Percentiles rank a stretch among this genome's conserved stretches.
These are phyloP conservation scores for Chiloscyllium punctatum DNA, from an alignment of 2,797 vertebrate genomes.

Conservation along the genomic window DNA sequence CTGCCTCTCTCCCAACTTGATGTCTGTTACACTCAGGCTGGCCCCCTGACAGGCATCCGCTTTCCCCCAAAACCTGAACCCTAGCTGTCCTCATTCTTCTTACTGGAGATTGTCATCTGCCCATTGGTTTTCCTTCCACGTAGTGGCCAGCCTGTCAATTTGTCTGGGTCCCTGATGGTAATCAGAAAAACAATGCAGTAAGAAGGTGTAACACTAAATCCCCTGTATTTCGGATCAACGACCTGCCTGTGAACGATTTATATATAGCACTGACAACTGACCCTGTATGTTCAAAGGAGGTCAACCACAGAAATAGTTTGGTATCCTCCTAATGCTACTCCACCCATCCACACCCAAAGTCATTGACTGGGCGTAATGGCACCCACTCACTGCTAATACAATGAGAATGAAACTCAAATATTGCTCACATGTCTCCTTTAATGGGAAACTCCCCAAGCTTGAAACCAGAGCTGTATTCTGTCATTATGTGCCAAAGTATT, in stretches of 20 bases:
- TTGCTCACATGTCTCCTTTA: background rate
- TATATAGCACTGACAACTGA: background rate
- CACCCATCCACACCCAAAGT: too few relatives aligned
- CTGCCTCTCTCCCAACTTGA: background rate
- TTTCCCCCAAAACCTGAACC: background rate
- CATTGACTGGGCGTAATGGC: background rate
- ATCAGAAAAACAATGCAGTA: too few relatives aligned
- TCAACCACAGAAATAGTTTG: too few relatives aligned
- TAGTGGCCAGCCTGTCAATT: too few relatives aligned
- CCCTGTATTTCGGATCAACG: too few relatives aligned
- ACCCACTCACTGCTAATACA: background rate
- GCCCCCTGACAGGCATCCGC: background rate
- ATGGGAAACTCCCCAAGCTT: background rate
- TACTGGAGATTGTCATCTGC: background rate
- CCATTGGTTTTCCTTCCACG: too few relatives aligned
- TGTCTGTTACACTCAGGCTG: too few relatives aligned
- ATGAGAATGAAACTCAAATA: background rate
- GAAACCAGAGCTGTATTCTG: background rate
- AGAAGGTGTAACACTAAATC: too few relatives aligned
- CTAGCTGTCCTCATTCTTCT: background rate
- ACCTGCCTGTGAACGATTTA: too few relatives aligned
- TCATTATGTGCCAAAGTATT: background rate
- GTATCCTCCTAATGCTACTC: too few relatives aligned
- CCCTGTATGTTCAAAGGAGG: background rate
- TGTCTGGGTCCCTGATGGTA: too few relatives aligned